Base-by-base conservation (phyloP, 2,797 vertebrate species). In the Peromyscus melanophrys region DNA sequence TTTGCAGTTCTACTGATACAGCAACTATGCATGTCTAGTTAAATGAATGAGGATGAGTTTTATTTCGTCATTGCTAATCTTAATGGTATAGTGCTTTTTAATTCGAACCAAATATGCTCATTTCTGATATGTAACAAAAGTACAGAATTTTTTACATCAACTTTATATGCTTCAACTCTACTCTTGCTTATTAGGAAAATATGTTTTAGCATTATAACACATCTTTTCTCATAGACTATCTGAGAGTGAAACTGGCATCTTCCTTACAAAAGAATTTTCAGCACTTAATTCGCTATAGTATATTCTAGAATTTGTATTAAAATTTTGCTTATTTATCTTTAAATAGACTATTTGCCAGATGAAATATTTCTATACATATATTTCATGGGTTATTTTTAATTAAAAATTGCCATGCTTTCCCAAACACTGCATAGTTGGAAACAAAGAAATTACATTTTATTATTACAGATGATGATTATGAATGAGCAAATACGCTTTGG, bases 381-480 rank as follows among this genome's bases (percentile, higher is more conserved):
- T 75, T 85, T 93, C 67, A 6, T 37, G 23, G 80, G 5, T 91
- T 89, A 55, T 49, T 71, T 92, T 96, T 96, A 85, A 55, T 83
- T 94, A 57, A 96, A 89, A n/a, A 86, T 89, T 19, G 5, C 90
- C 46, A n/a, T 81, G 43, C 17, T 65, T 93, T 93, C 65, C 57
- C 83, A 89, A 77, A 81, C 14, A 81, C 17, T 52, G 49, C 23
- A 11, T 37, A 85, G 27, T n/a, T 59, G 81, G 52, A 73, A 92
- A 95, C 37, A 89, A 96, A 96, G 46, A 16, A 81, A 86, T 82
- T 94, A 8, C 21, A 63, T 61, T 71, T 59, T 81, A 77, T 83
- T 71, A 63, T 85, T 83, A 87, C 13, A 89, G 40, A 40, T 71
- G 23, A 88, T 57, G 10, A 65, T 63, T 63, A 75, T 89, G 5